Evolutionary conservation across 2,797 vertebrate genomes (phyloP), one percentile per base, ranked within the genome.

Genomic region (Natrix natrix): DNA sequence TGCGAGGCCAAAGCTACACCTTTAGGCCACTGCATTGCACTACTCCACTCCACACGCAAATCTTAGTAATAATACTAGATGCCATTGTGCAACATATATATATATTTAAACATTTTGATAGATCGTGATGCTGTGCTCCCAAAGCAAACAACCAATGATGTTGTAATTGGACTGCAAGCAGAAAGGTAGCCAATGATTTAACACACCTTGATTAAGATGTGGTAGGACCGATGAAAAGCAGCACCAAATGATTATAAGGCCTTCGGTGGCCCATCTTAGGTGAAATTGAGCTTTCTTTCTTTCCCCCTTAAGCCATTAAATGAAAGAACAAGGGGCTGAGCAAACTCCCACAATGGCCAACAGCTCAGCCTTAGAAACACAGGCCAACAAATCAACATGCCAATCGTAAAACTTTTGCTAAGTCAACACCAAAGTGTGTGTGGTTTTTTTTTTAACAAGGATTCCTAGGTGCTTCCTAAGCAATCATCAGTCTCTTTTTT

Each of bases 381-480:
- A 5, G 6, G 6, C 14, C 20, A 37, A 57, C 8, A 74, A 95
- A 96, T 94, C 69, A 2, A 90, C 90, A 0, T 78, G 93, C 86
- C 86, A 10, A 0, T 95, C 94, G 94, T 87, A 1, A 13, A 95
- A 97, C 97, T 93, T 97, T 96, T 94, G 93, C 94, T 95, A 96
- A 97, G 93, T 96, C 95, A 93, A 83, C 3, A 10, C 86, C 92
- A 93, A 94, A 94, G 17, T 92, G 78, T 94, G 94, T 91, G 90
- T 90, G 92, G 93, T 37, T 37, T 37, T 37, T 37, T 37, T 37
- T 37, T 37, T 97, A 97, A 97, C 92, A 1, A 97, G 97, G 97
- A 96, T 95, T 93, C 94, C 96, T 97, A 97, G 96, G 96, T 96
- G 97, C 96, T 97, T 97, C 96, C 96, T 94, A 95, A 95, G 97